phyloP scores from a whole-genome alignment of 1,140 invertebrate species.

The Trichonephila clavata region DNA sequence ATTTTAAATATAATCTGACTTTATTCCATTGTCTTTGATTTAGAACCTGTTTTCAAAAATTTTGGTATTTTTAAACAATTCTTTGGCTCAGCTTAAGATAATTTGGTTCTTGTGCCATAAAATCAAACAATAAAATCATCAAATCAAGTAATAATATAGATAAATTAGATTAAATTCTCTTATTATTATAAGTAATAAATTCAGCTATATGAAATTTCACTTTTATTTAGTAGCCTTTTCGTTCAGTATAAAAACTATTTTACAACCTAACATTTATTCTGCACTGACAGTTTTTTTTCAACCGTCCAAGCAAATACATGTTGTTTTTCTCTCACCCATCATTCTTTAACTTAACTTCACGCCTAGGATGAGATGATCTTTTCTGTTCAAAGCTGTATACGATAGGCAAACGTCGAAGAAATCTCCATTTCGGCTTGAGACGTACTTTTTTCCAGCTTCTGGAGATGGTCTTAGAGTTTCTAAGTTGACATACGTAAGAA shows the following conservation, averaged over 20 bases:
- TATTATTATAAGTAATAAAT: too few relatives aligned
- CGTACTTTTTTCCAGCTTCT: neutral
- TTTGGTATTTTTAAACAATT: too few relatives aligned
- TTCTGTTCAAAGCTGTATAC: neutral
- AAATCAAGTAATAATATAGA: too few relatives aligned
- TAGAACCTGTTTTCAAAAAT: too few relatives aligned
- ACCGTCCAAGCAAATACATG: neutral
- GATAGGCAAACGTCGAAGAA: neutral
- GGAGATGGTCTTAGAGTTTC: slow-evolving; percentile 27
- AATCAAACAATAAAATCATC: too few relatives aligned
- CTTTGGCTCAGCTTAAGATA: too few relatives aligned
- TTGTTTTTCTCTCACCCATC: neutral
- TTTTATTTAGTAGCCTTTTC: too few relatives aligned
- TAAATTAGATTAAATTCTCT: too few relatives aligned
- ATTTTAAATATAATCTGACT: too few relatives aligned
- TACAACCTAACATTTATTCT: neutral
- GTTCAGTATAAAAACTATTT: neutral
- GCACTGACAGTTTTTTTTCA: neutral
- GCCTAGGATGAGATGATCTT: neutral
- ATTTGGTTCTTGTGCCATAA: too few relatives aligned
- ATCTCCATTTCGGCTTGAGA: neutral
- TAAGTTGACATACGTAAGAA: slow-evolving; percentile 28
- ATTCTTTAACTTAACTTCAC: neutral
- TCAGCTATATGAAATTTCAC: too few relatives aligned
- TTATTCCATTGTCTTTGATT: too few relatives aligned